A percentile compares a stretch with the other conserved stretches of the same genome.
Evolutionary conservation across 2,888 invertebrate species (phyloP).

Genomic region (Harmothoe impar): DNA sequence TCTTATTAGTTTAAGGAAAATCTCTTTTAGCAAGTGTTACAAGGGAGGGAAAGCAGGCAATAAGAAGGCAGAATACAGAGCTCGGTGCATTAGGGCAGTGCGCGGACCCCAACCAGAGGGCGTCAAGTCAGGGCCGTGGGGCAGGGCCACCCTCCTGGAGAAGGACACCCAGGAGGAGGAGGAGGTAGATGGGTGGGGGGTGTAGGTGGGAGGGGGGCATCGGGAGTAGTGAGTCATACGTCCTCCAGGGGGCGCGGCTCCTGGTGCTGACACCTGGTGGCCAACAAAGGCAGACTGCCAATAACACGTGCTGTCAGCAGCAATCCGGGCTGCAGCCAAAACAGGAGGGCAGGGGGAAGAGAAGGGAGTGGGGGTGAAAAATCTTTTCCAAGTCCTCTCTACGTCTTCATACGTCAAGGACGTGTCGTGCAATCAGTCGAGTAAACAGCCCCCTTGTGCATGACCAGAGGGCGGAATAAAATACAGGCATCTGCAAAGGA

Average conservation of each 20-base stretch:
- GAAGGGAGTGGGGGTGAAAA: neutral
- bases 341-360: slow-evolving; percentile 10
- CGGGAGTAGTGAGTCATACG: slow-evolving; percentile 47
- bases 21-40: neutral
- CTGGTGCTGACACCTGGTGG: slow-evolving; percentile 54
- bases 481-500: too few relatives aligned
- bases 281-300: slow-evolving; percentile 55
- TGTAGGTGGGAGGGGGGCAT: neutral
- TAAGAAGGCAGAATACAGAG: neutral
- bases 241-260: slow-evolving; percentile 50
- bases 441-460: too few relatives aligned
- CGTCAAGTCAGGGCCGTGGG: too few relatives aligned
- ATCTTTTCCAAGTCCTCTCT: neutral
- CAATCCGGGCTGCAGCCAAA: slow-evolving; percentile 14
- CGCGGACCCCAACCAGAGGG: neutral
- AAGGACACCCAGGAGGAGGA: neutral
- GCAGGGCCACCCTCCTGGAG: neutral
- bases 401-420: neutral
- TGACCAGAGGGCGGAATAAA: too few relatives aligned
- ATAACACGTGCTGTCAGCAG: slow-evolving; percentile 50
- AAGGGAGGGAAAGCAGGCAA: neutral
- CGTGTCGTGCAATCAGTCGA: slow-evolving; percentile 9
- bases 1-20: neutral
- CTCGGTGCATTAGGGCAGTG: neutral
- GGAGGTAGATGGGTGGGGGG: neutral